A percentile compares a stretch with the other conserved stretches of the same genome.
These are phyloP conservation scores for Anguilla marmorata DNA, from an alignment of 2,797 vertebrate species.

Conservation along the genomic window DNA sequence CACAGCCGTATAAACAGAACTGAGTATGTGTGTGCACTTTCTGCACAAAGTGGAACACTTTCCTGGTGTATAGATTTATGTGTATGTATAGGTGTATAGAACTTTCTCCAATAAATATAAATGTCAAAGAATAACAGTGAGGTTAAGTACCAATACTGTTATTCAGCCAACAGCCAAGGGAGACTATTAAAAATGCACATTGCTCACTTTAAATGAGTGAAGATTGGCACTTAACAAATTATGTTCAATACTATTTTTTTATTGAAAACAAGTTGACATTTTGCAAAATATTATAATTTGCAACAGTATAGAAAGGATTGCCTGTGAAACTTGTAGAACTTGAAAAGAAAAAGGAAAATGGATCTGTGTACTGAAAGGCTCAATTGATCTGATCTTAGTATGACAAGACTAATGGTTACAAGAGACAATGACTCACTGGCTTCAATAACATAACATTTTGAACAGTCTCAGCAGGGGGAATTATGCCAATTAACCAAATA, in stretches of 20 bases:
- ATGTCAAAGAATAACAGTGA: background rate
- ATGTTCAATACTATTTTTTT: background rate
- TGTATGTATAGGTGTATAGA: background rate
- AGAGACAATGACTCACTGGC: background rate
- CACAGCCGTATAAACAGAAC: background rate
- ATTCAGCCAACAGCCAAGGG: background rate
- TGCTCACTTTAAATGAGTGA: background rate
- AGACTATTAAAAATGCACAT: background rate
- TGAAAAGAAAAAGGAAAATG: background rate
- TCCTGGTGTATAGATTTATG: background rate
- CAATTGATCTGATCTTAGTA: background rate
- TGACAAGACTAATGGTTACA: background rate
- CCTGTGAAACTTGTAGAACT: background rate
- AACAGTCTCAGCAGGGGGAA: background rate
- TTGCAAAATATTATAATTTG: background rate
- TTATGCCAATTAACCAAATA: background rate
- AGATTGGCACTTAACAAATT: background rate
- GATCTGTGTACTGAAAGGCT: background rate
- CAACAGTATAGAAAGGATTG: background rate
- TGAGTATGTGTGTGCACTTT: background rate
- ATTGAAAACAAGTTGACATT: constrained; percentile 4
- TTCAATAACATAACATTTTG: background rate
- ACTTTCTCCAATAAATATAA: too few species aligned
- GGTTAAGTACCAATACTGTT: background rate
- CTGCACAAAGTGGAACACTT: background rate